phyloP scores from a whole-genome alignment of 2,113 vertebrate species.

The Salminus brasiliensis region DNA sequence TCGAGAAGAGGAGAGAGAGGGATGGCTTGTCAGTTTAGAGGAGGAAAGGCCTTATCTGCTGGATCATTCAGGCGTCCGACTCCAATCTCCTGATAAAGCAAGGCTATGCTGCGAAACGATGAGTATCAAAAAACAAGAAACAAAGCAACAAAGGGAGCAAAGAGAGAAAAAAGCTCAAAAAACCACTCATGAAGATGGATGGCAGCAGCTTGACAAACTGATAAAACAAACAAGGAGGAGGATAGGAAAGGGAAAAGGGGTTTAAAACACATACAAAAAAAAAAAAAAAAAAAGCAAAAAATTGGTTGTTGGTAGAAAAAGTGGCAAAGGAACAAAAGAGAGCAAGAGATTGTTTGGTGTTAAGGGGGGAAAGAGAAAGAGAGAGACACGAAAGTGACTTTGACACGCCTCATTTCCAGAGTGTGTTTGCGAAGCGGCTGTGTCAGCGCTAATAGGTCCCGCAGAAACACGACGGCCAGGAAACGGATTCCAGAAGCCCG shows the following conservation, averaged over 20 bases:
- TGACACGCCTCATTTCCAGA: constrained; percentile 51
- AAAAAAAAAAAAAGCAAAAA: constrained; percentile 56
- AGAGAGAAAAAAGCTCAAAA: background rate
- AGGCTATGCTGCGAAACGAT: constrained; percentile 82
- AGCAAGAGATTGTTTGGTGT: constrained; percentile 69
- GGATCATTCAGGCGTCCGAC: constrained; percentile 81
- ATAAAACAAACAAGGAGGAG: constrained; percentile 57
- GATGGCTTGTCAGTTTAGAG: constrained; percentile 72
- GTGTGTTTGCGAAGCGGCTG: constrained; percentile 35
- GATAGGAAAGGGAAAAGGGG: constrained; percentile 52
- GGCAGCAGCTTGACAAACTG: constrained; percentile 55
- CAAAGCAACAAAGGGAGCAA: constrained; percentile 70
- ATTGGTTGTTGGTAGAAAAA: constrained; percentile 67
- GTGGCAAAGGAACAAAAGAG: constrained; percentile 56
- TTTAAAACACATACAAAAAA: constrained; percentile 47
- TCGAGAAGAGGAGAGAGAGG: too few relatives aligned
- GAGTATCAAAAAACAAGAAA: constrained; percentile 84
- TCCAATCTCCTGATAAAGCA: constrained; percentile 78
- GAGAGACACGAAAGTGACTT: constrained; percentile 35
- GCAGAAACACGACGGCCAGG: constrained; percentile 41
- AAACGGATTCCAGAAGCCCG: constrained; percentile 15
- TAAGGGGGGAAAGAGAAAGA: constrained; percentile 46
- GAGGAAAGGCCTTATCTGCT: constrained; percentile 75
- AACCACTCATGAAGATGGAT: constrained; percentile 31
- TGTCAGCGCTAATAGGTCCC: constrained; percentile 54